Base-by-base conservation (phyloP, 2,113 vertebrate genomes). In the Limanda limanda region DNA sequence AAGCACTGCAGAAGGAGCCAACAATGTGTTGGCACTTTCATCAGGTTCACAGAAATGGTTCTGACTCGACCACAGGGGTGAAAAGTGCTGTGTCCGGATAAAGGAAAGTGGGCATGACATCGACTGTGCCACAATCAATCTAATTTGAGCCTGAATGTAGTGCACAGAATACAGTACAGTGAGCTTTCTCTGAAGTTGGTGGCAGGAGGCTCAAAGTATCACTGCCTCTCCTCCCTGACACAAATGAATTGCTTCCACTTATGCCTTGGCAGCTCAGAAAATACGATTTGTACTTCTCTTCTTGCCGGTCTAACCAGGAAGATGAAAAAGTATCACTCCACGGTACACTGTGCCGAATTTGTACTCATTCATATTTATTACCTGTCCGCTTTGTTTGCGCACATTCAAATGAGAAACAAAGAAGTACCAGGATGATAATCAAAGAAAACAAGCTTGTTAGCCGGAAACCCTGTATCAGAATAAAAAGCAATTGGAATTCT, bases 401-500 rank as follows among this genome's bases (percentile, higher is more conserved):
- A 9, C 51, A 54, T 54, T 54, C 18, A n/a, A 54, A 54, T 72
- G 66, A 42, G 23, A 51, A 84, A 15, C 61, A 59, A 68, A 21
- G 35, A 24, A 37, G 54, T 11, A 56, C 15, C 10, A 58, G 68
- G 42, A 47, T 56, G 0, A 60, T 71, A 80, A 76, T 64, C 2
- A 79, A 55, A 54, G 27, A 76, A 74, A 81, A 79, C 68, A 45
- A 48, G 67, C 23, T 25, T 63, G 20, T 74, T 70, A 27, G 68
- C 71, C n/a, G 13, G 37, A 56, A 56, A 83, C 47, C 15, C 18
- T 42, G 27, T 74, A 18, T 70, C n/a, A 20, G 25, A 42, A 62
- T n/a, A 82, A 82, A 68, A 82, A 76, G 69, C 73, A 68, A 87
- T 85, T 88, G 71, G 57, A 82, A 75, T 81, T 73, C 9, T 80